These are phyloP conservation scores for Smittia aterrima DNA, from an alignment of 2,888 invertebrate species.

Conservation along the genomic window DNA sequence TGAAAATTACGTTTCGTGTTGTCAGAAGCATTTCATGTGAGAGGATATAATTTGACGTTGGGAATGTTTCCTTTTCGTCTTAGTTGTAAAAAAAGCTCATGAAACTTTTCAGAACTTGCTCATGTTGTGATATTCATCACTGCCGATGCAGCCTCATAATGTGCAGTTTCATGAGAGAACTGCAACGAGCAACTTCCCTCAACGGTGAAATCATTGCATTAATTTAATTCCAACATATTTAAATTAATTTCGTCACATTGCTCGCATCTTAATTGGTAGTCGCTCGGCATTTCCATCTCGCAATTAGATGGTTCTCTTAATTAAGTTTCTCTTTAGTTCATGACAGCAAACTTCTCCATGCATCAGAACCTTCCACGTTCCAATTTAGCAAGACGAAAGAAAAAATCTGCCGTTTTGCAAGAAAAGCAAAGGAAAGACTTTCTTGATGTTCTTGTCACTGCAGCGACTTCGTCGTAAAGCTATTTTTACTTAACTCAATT, in stretches of 20 bases:
- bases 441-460: background rate
- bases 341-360: background rate
- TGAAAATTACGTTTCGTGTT: background rate
- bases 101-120: background rate
- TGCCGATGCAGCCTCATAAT: background rate
- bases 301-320: constrained; percentile 35
- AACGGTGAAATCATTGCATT: constrained; percentile 37
- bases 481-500: background rate
- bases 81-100: background rate
- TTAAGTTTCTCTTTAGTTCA: constrained; percentile 27
- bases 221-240: constrained; percentile 31
- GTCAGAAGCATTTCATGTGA: background rate
- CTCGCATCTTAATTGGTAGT: constrained; percentile 21
- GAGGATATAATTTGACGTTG: background rate
- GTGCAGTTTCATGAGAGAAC: background rate
- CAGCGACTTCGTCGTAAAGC: background rate
- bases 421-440: background rate
- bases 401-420: background rate
- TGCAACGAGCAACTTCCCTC: constrained; percentile 20
- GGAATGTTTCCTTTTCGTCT: background rate
- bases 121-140: background rate
- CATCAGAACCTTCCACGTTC: background rate
- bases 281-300: constrained; percentile 2
- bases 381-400: background rate
- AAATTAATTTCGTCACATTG: constrained; percentile 26